phyloP scores from a whole-genome alignment of 2,113 vertebrate genomes.

The Petaurus breviceps region DNA sequence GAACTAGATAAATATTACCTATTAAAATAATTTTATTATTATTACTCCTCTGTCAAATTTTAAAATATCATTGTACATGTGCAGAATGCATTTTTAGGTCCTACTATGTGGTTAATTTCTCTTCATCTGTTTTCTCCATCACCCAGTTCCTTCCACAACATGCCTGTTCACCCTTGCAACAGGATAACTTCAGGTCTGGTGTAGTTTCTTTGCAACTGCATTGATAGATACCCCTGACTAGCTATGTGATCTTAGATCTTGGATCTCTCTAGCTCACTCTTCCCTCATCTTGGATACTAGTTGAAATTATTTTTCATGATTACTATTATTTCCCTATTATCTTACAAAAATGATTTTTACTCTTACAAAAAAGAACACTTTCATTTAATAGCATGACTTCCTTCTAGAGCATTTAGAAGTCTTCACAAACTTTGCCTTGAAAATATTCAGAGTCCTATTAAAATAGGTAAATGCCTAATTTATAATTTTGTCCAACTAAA shows the following conservation, averaged over 20 bases:
- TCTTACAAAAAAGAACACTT: neutral
- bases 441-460: neutral
- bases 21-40: neutral
- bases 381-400: neutral
- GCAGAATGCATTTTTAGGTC: neutral
- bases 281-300: neutral
- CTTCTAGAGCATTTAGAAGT: neutral
- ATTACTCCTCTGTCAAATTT: neutral
- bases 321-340: neutral
- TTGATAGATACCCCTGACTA: neutral
- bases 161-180: neutral
- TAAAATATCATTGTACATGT: neutral
- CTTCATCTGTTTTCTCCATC: neutral
- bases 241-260: neutral
- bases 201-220: neutral
- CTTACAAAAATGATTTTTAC: neutral
- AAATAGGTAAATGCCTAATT: neutral
- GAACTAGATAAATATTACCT: neutral
- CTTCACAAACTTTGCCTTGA: neutral
- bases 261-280: neutral
- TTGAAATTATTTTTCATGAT: neutral
- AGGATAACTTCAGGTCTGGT: neutral
- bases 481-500: neutral
- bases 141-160: neutral
- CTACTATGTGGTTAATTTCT: neutral